Evolutionary conservation across 2,888 invertebrate species (phyloP).

Genomic region (Tenthredo distinguenda): DNA sequence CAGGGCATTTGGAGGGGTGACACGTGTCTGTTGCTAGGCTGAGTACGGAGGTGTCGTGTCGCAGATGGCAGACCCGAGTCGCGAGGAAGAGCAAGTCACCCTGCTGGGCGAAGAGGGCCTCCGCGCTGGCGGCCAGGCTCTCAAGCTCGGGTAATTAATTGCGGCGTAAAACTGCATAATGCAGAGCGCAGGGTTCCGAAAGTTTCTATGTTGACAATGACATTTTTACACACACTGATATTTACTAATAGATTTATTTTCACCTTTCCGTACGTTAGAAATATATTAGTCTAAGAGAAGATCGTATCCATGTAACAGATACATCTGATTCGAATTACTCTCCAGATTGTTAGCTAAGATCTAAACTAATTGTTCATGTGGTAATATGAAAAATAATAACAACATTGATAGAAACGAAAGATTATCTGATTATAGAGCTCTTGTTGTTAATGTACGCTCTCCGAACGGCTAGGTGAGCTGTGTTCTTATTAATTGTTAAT

Average conservation of each 20-base stretch:
- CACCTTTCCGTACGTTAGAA: background rate
- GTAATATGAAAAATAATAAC: background rate
- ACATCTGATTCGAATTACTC: background rate
- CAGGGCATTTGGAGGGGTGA: conserved; percentile 76
- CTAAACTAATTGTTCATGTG: background rate
- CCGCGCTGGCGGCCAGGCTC: conserved; percentile 96
- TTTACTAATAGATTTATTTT: background rate
- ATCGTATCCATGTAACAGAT: background rate
- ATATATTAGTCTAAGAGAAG: background rate
- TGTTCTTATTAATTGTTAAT: background rate
- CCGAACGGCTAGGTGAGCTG: background rate
- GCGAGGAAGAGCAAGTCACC: conserved; percentile 97
- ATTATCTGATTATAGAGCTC: background rate
- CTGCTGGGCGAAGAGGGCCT: conserved; percentile 98
- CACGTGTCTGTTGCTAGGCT: conserved; percentile 85
- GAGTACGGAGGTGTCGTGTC: conserved; percentile 85
- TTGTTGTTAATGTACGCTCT: background rate
- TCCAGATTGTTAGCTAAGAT: background rate
- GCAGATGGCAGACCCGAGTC: conserved; percentile 98
- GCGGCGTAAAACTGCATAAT: conserved; percentile 68
- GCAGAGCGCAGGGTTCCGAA: conserved; percentile 66
- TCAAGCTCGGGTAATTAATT: conserved; percentile 96
- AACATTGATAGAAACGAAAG: background rate
- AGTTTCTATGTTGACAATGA: conserved; percentile 25
- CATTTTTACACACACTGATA: background rate